phyloP scores from a whole-genome alignment of 2,797 vertebrate genomes.

The Sternarchorhynchus goeldii region DNA sequence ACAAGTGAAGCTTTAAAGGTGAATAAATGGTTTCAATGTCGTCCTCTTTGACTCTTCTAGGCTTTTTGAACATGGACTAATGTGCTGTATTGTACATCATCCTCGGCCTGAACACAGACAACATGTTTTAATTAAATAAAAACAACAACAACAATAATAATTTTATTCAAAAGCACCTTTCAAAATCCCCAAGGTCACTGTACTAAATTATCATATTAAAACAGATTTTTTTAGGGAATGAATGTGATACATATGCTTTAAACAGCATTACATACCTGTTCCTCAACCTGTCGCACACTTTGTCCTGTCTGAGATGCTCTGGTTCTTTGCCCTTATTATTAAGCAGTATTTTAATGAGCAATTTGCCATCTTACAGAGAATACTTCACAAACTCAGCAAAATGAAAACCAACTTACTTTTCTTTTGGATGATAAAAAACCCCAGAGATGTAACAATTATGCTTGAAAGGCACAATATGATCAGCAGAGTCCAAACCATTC shows the following conservation, averaged over 20 bases:
- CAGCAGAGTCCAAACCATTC: not conserved
- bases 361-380: not conserved
- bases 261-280: not conserved
- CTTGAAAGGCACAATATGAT: not conserved
- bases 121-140: too few relatives aligned
- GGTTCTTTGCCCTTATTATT: not conserved
- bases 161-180: too few relatives aligned
- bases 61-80: not conserved
- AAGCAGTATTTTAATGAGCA: not conserved
- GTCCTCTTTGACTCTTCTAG: not conserved
- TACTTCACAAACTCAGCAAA: not conserved
- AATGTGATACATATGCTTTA: not conserved
- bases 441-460: not conserved
- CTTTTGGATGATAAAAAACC: not conserved
- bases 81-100: not conserved
- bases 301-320: not conserved
- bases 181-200: too few relatives aligned
- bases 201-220: too few relatives aligned
- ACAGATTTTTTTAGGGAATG: not conserved
- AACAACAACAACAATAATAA: too few relatives aligned
- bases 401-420: conserved; percentile 13
- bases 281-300: not conserved
- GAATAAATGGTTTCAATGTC: not conserved
- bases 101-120: not conserved
- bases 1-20: not conserved